Base-by-base conservation (phyloP, 2,888 invertebrate genomes). In the Ormyrus labotus region DNA sequence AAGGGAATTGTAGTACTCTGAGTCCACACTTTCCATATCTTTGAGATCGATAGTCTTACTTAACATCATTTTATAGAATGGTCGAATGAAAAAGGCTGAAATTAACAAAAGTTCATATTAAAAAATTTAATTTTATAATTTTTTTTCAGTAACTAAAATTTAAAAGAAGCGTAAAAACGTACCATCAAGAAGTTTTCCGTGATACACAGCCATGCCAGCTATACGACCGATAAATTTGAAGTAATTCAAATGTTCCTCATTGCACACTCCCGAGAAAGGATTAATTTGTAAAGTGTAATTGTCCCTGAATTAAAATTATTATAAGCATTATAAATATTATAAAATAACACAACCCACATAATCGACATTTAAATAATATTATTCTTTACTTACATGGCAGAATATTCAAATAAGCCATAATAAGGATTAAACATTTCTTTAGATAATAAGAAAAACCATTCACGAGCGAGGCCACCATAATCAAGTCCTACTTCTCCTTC, bases 361-460 rank as follows among this genome's bases (percentile, higher is more conserved):
- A 53, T 68, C 34, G 34, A 13, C 6, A 65, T 65, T 55, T 60
- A 10, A 19, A 8, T 13, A 53, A 51, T 48, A 19, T 11, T 11
- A 13, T 58, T 13, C 11, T 65, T 51, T 61, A 93, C 95, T 93
- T 92, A 96, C 99, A 98, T 98, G 6, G 99, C 99, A 0, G 99
- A 99, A 93, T 99, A 99, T 92, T 99, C 99, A 92, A 99, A 99
- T 75, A 99, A 93, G 0, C 99, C 99, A 92, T 99, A 99, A 91
- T 99, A 99, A 0, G 99, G 99, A 93, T 99, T 99, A 92, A 99
- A 99, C 98, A 99, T 99, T 93, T 99, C 99, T 91, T 98, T 98
- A 0, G 99, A 99, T 10, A 99, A 92, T 48, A 99, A 93, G 93
- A 98, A 99, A 93, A 99, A 99, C 98, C 99, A 99, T 92, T 99